These are phyloP conservation scores for Liasis olivaceus DNA, from an alignment of 2,797 vertebrate genomes.

Conservation along the genomic window DNA sequence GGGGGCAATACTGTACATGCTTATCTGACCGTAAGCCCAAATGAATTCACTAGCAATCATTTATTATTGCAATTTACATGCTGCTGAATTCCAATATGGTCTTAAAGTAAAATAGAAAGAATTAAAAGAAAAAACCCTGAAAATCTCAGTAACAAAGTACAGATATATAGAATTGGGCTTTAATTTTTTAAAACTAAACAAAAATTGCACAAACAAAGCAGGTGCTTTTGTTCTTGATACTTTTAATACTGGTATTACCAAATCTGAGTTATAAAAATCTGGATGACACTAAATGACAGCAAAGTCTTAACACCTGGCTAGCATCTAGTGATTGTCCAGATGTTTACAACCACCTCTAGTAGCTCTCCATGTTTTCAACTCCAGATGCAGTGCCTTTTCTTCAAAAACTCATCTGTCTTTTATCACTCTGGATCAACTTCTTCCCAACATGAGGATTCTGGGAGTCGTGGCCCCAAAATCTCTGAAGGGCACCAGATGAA, in stretches of 20 bases:
- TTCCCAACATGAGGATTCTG: not conserved
- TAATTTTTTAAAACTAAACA: not conserved
- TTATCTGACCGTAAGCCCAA: not conserved
- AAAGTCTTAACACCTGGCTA: not conserved
- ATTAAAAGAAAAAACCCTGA: not conserved
- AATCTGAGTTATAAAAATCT: not conserved
- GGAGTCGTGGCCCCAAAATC: not conserved
- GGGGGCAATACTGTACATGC: not conserved
- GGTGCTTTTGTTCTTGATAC: not conserved
- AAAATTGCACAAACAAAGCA: not conserved
- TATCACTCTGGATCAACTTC: not conserved
- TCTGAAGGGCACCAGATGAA: not conserved
- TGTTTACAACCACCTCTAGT: not conserved
- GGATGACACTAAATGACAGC: not conserved
- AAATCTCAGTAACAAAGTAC: not conserved
- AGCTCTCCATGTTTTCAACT: not conserved
- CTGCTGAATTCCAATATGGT: no score
- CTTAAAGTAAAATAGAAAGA: not conserved
- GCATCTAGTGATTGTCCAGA: not conserved
- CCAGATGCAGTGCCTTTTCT: not conserved
- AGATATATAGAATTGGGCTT: not conserved
- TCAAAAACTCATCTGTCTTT: not conserved
- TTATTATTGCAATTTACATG: not conserved
- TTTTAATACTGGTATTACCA: not conserved
- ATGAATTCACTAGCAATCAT: not conserved